Base-by-base conservation (phyloP, 2,888 invertebrate genomes). In the Malthinus seriepunctatus region DNA sequence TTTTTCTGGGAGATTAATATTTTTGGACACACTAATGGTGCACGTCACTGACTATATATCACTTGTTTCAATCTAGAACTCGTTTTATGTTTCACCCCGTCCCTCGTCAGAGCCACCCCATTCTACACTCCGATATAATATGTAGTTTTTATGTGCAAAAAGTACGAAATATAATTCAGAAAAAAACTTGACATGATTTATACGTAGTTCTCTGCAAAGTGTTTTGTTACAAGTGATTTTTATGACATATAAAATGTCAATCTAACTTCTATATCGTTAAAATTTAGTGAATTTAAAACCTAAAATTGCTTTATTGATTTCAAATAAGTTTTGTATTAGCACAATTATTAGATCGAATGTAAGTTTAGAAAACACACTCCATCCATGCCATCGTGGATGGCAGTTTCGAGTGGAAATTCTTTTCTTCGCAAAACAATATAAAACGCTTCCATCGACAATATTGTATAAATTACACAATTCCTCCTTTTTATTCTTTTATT, bases 1-100 rank as follows among this genome's bases (percentile, higher is more conserved):
- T 77, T 78, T 76, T 77, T 78, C 75, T 75, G 70, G 73, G 78
- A 79, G 79, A 79, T 79, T 79, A 79, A 79, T 79, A 79, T 79
- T 79, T 79, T 79, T 70, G 78, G 79, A 79, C 79, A 79, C 78
- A 76, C 78, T 79, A 79, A 79, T 79, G 79, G 79, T 75, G 76
- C 76, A 77, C 78, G 79, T 79, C 79, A 78, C 76, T 76, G 77
- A 74, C 79, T 76, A 79, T 79, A 79, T 79, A 79, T 79, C 79
- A 79, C 79, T 78, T 78, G 78, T 79, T 78, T 78, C 79, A 79
- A 79, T 79, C 78, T 79, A 79, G 78, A 76, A 71, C 76, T 74
- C 78, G 79, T 78, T 79, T 79, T 79, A 79, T 78, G 78, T 78
- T 78, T 78, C 78, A 73, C 67, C 69, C 68, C 69, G 67, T 62